Percentiles rank a stretch among this genome's conserved stretches.
Evolutionary conservation across 2,113 vertebrate genomes (phyloP).

Genomic region (Gopherus evgoodei): DNA sequence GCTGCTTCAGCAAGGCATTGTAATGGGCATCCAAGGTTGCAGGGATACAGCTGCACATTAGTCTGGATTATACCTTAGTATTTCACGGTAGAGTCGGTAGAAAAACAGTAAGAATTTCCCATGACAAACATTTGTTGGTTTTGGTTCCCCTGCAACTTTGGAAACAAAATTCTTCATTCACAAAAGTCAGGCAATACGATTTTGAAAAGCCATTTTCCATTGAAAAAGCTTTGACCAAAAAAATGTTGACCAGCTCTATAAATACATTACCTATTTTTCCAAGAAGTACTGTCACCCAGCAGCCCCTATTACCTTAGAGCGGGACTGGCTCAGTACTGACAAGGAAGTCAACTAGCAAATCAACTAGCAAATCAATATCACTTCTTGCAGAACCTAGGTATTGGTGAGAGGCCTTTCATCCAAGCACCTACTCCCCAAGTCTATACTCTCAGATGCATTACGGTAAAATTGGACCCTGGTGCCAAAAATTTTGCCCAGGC

Average conservation of each 20-base stretch:
- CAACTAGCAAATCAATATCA: accelerated
- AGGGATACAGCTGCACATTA: background rate
- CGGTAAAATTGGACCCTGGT: accelerated
- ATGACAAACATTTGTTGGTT: background rate
- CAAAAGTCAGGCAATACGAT: background rate
- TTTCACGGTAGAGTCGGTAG: background rate
- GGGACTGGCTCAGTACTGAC: background rate
- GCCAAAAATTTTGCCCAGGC: accelerated
- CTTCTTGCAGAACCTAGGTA: background rate
- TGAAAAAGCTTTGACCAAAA: background rate
- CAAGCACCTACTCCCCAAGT: background rate
- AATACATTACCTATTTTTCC: background rate
- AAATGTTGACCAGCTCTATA: background rate
- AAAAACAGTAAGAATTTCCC: background rate
- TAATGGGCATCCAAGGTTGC: background rate
- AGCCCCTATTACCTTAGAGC: background rate
- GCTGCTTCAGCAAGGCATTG: background rate
- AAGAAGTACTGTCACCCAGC: background rate
- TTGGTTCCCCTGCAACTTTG: background rate
- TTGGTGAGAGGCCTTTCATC: accelerated
- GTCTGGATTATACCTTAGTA: background rate
- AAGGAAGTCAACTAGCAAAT: accelerated
- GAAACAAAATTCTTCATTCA: conserved; percentile 42
- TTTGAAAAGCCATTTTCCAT: background rate
- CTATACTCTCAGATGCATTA: accelerated